Evolutionary conservation across 2,797 vertebrate species (phyloP), one percentile per base, ranked within the genome.

Genomic region (Heliangelus exortis): DNA sequence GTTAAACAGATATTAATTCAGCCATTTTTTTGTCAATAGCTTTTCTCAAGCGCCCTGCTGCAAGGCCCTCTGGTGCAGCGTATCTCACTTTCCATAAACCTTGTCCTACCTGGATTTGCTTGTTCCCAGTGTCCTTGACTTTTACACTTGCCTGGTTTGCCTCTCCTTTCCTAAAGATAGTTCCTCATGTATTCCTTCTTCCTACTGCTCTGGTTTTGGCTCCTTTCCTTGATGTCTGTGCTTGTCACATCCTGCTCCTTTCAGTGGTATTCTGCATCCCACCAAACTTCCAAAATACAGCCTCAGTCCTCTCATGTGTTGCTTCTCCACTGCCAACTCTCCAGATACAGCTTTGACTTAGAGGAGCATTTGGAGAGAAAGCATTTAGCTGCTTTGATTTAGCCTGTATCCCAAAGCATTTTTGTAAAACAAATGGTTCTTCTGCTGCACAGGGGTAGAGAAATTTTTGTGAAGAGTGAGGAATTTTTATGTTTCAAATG

Each of bases 21-120:
- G 4, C 17, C 5, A 4, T 48, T 48, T 58, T 3, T 15, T 7
- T 81, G 7, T 23, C 22, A 61, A 7, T 6, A 51, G 29, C 31
- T 74, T 12, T 85, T 74, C 36, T 87, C 8, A 19, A 67, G n/a
- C 19, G 58, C 13, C 12, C 43, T 33, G 29, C 48, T 69, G 34
- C 31, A 61, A 33, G 47, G 33, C 25, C 33, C 4, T 62, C 57
- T 19, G n/a, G 36, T 1, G 1, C 23, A n/a, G 25, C 2, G 1
- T 63, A 8, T 53, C 68, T 77, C 9, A 0, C 6, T 15, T 63
- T n/a, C 62, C 12, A 1, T 39, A 10, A 5, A 1, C 2, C 1
- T 69, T 0, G 0, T 41, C 25, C 50, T 54, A 34, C 7, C 33
- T 29, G 8, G 26, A 41, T 39, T 86, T 43, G 19, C 41, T 33